Evolutionary conservation across 2,113 vertebrate species (phyloP).

Genomic region (Hylia prasina): DNA sequence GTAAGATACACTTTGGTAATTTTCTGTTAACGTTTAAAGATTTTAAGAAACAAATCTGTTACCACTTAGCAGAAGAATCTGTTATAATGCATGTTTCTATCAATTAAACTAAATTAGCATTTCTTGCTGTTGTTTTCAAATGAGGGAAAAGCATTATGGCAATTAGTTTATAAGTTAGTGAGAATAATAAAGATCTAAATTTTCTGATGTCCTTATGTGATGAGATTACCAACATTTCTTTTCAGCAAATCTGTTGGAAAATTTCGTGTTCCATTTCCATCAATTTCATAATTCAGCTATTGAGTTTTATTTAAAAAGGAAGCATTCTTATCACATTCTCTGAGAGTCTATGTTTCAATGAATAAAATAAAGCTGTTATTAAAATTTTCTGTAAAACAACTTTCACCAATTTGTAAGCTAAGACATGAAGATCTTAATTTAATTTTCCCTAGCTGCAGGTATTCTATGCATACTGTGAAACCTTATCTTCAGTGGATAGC

Average conservation of each 20-base stretch:
- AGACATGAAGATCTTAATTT: background rate
- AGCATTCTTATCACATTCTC: fast-evolving
- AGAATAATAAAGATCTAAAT: background rate
- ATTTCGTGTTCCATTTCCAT: background rate
- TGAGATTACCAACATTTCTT: background rate
- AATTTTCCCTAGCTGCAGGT: background rate
- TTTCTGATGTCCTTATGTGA: background rate
- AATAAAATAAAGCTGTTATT: background rate
- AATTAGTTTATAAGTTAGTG: background rate
- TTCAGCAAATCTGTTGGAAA: fast-evolving
- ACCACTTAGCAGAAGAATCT: background rate
- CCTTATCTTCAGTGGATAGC: background rate
- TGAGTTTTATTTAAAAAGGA: background rate
- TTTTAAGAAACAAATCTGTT: background rate
- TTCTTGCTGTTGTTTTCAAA: background rate
- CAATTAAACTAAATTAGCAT: background rate
- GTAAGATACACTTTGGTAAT: background rate
- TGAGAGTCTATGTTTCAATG: background rate
- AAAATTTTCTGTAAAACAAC: background rate
- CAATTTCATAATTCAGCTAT: background rate
- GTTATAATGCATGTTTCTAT: background rate
- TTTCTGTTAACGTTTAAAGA: background rate
- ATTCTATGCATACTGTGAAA: background rate
- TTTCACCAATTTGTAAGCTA: background rate
- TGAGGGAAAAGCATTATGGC: background rate